These are phyloP conservation scores for Drosophila anomelani DNA, from an alignment of 2,888 invertebrate genomes.

Conservation along the genomic window DNA sequence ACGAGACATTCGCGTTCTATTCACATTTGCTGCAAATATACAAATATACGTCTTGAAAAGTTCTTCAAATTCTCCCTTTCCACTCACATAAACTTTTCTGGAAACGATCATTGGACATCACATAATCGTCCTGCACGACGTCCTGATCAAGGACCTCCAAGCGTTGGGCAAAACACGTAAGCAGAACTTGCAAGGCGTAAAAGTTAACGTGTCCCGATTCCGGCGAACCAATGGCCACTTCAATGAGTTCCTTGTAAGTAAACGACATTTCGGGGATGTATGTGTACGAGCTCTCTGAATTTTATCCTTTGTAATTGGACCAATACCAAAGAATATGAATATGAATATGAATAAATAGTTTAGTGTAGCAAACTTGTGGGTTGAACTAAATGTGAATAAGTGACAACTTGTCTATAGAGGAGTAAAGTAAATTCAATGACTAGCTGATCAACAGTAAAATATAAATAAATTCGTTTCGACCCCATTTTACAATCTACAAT, in stretches of 20 bases:
- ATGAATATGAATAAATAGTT: slow-evolving; percentile 15
- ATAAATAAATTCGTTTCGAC: background rate
- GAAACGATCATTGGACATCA: slow-evolving; percentile 58
- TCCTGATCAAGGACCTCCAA: slow-evolving; percentile 70
- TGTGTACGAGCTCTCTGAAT: slow-evolving; percentile 6
- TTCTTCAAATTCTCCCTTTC: background rate
- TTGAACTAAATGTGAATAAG: background rate
- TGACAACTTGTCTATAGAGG: background rate
- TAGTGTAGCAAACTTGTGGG: slow-evolving; percentile 15
- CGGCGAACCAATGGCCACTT: slow-evolving; percentile 90
- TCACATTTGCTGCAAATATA: slow-evolving; percentile 28
- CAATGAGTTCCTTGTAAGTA: slow-evolving; percentile 89
- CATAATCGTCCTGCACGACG: slow-evolving; percentile 71
- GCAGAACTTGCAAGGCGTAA: slow-evolving; percentile 90
- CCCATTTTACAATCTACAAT: background rate
- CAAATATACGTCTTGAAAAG: background rate
- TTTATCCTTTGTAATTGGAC: slow-evolving; percentile 8
- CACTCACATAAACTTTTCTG: slow-evolving; percentile 72
- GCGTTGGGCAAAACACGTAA: slow-evolving; percentile 86
- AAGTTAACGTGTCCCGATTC: slow-evolving; percentile 92
- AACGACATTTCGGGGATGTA: slow-evolving; percentile 51
- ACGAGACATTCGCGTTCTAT: slow-evolving; percentile 52
- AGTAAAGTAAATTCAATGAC: background rate
- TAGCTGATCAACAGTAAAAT: background rate
- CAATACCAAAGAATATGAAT: slow-evolving; percentile 7